These are phyloP conservation scores for Lates japonicus DNA, from an alignment of 2,797 vertebrate species.

Conservation along the genomic window DNA sequence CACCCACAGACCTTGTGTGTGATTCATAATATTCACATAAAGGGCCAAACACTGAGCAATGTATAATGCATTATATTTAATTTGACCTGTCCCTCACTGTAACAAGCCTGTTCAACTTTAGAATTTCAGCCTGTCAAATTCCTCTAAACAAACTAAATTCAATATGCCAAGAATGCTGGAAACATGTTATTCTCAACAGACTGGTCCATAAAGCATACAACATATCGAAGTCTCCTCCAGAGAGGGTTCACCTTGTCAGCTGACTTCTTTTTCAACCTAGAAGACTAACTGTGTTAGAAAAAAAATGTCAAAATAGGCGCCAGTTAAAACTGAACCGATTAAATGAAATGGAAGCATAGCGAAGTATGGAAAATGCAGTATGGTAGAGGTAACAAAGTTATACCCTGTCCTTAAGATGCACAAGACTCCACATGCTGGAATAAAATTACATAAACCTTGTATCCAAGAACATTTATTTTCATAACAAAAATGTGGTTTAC, in stretches of 20 bases:
- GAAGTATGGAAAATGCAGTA: not conserved
- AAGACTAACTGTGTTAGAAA: not conserved
- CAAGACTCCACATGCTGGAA: not conserved
- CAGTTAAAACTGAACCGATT: not conserved
- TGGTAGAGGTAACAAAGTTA: not conserved
- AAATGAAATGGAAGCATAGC: not conserved
- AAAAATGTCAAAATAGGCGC: not conserved
- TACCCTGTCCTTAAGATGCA: not conserved
- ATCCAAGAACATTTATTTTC: not conserved
- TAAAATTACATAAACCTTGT: not conserved
- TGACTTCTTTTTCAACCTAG: not conserved
- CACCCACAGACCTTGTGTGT: not conserved
- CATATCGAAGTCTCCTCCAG: not conserved
- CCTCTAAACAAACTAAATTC: not conserved
- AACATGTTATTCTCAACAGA: not conserved
- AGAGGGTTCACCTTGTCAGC: not conserved
- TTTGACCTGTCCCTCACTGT: conserved; percentile 5
- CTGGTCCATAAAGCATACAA: not conserved
- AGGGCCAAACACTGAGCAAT: not conserved
- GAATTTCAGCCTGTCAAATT: not conserved
- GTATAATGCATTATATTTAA: not conserved
- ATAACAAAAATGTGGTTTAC: not conserved
- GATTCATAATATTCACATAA: not conserved
- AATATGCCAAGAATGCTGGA: not conserved
- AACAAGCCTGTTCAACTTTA: conserved; percentile 5